phyloP scores from a whole-genome alignment of 2,888 invertebrate genomes.

The Cremastinae sp. region DNA sequence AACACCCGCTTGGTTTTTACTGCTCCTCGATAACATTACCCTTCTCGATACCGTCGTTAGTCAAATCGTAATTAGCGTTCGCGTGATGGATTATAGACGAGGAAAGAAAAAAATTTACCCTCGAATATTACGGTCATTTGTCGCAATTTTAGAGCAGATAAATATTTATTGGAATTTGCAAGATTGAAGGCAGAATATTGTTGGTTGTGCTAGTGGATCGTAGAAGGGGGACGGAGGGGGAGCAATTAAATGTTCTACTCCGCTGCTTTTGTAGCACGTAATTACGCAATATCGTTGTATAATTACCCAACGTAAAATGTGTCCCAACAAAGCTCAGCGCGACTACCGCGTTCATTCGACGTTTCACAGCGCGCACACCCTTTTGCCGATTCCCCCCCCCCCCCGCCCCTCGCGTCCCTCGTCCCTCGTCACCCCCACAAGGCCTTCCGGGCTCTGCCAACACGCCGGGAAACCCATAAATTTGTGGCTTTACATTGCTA shows the following conservation, averaged over 20 bases:
- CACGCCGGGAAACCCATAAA: constrained; percentile 56
- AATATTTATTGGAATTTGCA: constrained; percentile 58
- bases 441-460: constrained; percentile 43
- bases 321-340: constrained; percentile 40
- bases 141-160: constrained; percentile 52
- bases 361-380: constrained; percentile 39
- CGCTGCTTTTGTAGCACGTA: constrained; percentile 42
- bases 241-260: constrained; percentile 55
- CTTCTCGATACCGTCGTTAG: neutral
- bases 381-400: constrained; percentile 25
- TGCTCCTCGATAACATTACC: neutral
- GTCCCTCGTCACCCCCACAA: constrained; percentile 16
- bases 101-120: constrained; percentile 23
- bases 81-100: constrained; percentile 17
- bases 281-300: constrained; percentile 61
- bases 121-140: constrained; percentile 50
- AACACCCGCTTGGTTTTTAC: no score
- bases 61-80: constrained; percentile 15
- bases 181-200: constrained; percentile 46
- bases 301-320: constrained; percentile 57
- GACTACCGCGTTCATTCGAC: constrained; percentile 47
- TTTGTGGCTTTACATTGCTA: constrained; percentile 58
- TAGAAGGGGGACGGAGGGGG: constrained; percentile 23
- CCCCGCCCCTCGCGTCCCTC: no score
- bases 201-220: neutral